These are phyloP conservation scores for Hyles vespertilio DNA, from an alignment of 1,140 invertebrate genomes.

Conservation along the genomic window DNA sequence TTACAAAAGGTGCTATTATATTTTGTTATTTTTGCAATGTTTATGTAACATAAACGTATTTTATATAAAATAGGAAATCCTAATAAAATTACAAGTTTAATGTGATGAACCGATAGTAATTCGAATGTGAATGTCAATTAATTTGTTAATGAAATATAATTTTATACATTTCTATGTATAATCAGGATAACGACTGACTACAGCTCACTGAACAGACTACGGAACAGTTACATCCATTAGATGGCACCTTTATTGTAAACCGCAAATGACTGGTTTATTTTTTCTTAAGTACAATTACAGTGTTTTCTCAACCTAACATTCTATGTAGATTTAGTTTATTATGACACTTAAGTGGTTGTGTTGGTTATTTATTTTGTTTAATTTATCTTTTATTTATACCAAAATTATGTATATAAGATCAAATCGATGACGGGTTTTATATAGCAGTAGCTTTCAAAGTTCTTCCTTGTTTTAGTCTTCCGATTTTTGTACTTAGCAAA, in stretches of 20 bases:
- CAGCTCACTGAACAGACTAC: background rate
- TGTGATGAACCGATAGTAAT: too few species aligned
- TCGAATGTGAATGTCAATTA: too few species aligned
- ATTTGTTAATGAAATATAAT: too few species aligned
- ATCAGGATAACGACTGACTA: too few species aligned
- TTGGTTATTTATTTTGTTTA: slow-evolving; percentile 71
- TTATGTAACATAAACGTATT: too few species aligned
- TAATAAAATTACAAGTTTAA: too few species aligned
- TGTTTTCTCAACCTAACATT: slow-evolving; percentile 28
- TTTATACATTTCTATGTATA: too few species aligned
- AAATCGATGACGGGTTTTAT: slow-evolving; percentile 51
- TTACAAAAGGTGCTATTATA: slow-evolving; percentile 2
- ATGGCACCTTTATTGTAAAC: background rate
- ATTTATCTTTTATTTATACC: slow-evolving; percentile 68
- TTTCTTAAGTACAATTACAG: slow-evolving; percentile 34
- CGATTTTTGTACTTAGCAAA: slow-evolving; percentile 69
- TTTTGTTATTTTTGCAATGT: too few species aligned
- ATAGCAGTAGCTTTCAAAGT: slow-evolving; percentile 46
- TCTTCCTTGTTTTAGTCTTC: slow-evolving; percentile 60
- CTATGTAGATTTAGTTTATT: slow-evolving; percentile 30
- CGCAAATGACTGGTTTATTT: slow-evolving; percentile 1
- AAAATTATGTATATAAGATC: slow-evolving; percentile 53
- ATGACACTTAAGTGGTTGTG: slow-evolving; percentile 61
- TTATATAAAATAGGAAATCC: too few species aligned
- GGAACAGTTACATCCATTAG: background rate